Percentiles rank a stretch among this genome's conserved stretches.
Conservation (phyloP, 2,888 invertebrate species). For the Mythimna impura region DNA sequence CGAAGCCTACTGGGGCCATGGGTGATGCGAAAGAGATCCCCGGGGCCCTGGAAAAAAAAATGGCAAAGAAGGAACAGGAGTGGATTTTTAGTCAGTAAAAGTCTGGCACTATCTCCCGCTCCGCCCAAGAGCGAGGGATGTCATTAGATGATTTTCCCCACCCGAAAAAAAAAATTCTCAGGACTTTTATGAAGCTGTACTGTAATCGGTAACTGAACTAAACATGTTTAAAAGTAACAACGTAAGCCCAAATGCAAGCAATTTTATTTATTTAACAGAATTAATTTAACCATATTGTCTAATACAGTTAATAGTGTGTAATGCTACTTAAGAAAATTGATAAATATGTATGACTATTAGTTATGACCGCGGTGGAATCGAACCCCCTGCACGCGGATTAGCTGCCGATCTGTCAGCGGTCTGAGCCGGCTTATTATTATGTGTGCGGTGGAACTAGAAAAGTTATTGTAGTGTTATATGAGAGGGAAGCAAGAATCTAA, state of each 20-base stretch:
- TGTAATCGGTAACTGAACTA: no score
- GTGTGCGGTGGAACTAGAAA: conserved; percentile 60
- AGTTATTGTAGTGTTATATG: conserved; percentile 46
- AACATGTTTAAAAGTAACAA: no score
- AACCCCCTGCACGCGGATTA: conserved; percentile 61
- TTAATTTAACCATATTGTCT: conserved; percentile 30
- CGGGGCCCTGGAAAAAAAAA: no score
- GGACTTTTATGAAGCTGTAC: no score
- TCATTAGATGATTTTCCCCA: no score
- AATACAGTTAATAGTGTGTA: conserved; percentile 43
- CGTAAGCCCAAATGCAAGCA: neutral
- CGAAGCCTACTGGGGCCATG: no score
- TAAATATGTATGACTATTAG: conserved; percentile 55
- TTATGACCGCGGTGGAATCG: conserved; percentile 51
- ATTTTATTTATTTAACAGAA: conserved; percentile 5
- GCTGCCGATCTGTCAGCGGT: conserved; percentile 73
- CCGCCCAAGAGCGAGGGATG: no score
- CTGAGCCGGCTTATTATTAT: conserved; percentile 62
- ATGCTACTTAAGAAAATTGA: conserved; percentile 58
- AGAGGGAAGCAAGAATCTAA: conserved; percentile 35
- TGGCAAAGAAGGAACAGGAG: no score
- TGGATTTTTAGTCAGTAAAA: no score
- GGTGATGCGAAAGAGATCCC: no score
- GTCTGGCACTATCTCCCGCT: no score
- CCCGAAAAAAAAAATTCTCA: no score